These are phyloP conservation scores for Strigamia maritima DNA, from an alignment of 2,888 invertebrate species.

Conservation along the genomic window DNA sequence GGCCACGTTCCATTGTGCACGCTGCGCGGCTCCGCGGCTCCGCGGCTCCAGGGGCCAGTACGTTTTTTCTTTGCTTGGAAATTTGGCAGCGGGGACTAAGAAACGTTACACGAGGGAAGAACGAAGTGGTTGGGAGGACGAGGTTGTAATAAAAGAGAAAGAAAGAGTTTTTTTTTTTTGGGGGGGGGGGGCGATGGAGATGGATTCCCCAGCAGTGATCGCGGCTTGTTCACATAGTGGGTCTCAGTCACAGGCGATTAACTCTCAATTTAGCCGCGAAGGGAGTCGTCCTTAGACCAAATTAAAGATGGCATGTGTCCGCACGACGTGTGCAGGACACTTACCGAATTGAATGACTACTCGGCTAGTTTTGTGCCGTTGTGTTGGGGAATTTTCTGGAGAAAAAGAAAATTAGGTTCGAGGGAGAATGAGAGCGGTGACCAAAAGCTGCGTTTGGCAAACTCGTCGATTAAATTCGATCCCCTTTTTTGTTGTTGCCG, in stretches of 20 bases:
- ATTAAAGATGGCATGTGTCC: slow-evolving; percentile 20
- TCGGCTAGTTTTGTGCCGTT: not conserved
- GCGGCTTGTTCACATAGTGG: not conserved
- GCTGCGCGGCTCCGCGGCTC: not conserved
- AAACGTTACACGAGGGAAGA: slow-evolving; percentile 16
- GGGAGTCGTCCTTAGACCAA: slow-evolving; percentile 6
- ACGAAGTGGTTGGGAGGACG: not conserved
- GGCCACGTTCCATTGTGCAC: not conserved
- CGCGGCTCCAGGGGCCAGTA: slow-evolving; percentile 2
- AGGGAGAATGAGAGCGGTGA: too few species aligned
- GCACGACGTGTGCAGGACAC: slow-evolving; percentile 3
- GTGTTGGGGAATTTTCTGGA: not conserved
- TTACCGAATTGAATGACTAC: not conserved
- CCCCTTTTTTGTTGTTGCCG: too few species aligned
- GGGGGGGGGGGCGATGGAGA: too few species aligned
- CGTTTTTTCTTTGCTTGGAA: not conserved
- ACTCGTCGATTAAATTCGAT: too few species aligned
- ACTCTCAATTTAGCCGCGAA: slow-evolving; percentile 14
- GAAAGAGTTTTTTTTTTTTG: not conserved
- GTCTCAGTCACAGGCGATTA: slow-evolving; percentile 23
- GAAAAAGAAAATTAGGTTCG: not conserved
- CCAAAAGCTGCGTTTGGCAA: too few species aligned
- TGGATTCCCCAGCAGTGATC: slow-evolving; percentile 9
- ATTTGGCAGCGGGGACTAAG: slow-evolving; percentile 2
- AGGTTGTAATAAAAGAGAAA: slow-evolving; percentile 17